Evolutionary conservation across 2,888 invertebrate species (phyloP).

Genomic region (Ophioninae sp.): DNA sequence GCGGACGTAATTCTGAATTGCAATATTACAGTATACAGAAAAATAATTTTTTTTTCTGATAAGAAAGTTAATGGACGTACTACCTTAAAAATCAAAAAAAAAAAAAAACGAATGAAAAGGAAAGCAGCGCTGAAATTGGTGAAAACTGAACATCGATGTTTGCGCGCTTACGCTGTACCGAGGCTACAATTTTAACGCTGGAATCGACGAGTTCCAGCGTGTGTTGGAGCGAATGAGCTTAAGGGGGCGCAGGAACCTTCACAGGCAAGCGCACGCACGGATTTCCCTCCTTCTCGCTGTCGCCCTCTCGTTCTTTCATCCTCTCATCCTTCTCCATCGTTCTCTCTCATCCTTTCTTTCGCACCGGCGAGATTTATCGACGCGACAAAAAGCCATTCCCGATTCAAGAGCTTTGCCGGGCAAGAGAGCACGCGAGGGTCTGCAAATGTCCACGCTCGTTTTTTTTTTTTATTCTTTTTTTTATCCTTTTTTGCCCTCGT

Average conservation of each 20-base stretch:
- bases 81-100: too few species aligned
- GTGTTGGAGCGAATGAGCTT: conserved; percentile 36
- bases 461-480: too few species aligned
- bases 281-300: conserved; percentile 17
- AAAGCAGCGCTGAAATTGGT: conserved; percentile 20
- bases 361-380: conserved; percentile 57
- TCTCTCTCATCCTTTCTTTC: conserved; percentile 29
- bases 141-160: conserved; percentile 27
- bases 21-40: too few species aligned
- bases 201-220: conserved; percentile 17
- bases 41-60: too few species aligned
- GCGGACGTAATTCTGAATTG: too few species aligned
- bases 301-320: conserved; percentile 17
- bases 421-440: conserved; percentile 38
- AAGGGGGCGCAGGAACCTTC: conserved; percentile 17
- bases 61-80: too few species aligned
- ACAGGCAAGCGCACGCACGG: background rate
- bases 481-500: conserved; percentile 34
- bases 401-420: conserved; percentile 49
- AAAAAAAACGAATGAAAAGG: background rate
- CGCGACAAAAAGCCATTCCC: conserved; percentile 59
- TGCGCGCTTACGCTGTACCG: conserved; percentile 3
- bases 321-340: too few species aligned
- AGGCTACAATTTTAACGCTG: conserved; percentile 1
- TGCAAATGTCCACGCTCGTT: conserved; percentile 34